A percentile compares a stretch with the other conserved stretches of the same genome.
Evolutionary conservation across 2,888 invertebrate species (phyloP).

Genomic region (Hirudinaria manillensis): DNA sequence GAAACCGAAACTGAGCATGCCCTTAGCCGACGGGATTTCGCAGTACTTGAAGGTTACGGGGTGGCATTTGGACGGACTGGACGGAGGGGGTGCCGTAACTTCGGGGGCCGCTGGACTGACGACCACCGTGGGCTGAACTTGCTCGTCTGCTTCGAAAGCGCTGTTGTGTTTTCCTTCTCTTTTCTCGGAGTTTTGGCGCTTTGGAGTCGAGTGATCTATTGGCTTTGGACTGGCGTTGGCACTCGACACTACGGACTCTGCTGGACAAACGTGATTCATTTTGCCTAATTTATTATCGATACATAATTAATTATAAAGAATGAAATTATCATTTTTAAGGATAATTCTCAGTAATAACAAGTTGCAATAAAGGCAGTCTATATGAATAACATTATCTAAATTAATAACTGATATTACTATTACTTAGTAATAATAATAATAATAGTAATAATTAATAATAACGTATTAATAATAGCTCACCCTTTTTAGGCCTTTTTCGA

Average conservation of each 20-base stretch:
- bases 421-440: neutral
- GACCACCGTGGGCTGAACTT: neutral
- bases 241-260: too few species aligned
- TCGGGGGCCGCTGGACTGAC: neutral
- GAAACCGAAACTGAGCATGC: conserved; percentile 30
- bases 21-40: neutral
- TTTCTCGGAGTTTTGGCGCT: neutral
- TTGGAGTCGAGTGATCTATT: neutral
- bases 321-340: too few species aligned
- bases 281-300: too few species aligned
- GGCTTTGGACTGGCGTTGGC: neutral
- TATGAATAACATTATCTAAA: neutral
- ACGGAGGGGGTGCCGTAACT: neutral
- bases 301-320: too few species aligned
- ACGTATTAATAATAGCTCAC: too few species aligned
- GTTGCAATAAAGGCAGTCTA: neutral
- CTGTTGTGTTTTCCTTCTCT: conserved; percentile 11
- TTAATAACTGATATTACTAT: neutral
- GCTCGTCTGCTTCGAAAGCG: neutral
- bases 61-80: neutral
- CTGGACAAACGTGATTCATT: too few species aligned
- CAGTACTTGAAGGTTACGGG: neutral
- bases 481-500: too few species aligned
- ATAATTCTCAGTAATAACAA: neutral
- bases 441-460: conserved; percentile 3